A percentile compares a stretch with the other conserved stretches of the same genome.
Conservation (phyloP, 2,113 vertebrate genomes). For the Conger conger region DNA sequence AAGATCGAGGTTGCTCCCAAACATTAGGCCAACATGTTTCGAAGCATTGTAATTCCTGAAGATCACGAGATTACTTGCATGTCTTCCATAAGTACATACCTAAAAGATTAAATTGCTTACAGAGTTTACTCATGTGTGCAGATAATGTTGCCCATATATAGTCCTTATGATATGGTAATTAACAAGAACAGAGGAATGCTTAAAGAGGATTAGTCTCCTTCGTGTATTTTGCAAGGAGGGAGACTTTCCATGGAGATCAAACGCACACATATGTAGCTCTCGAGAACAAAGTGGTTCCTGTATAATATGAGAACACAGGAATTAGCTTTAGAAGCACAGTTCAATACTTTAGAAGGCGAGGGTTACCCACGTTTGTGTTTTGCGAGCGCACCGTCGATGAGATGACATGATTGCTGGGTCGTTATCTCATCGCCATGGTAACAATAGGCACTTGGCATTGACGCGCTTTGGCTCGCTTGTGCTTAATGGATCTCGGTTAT, state of each 20-base stretch:
- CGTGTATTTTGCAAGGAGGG: too few species aligned
- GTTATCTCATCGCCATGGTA: background rate
- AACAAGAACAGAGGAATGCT: background rate
- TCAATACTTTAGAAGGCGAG: background rate
- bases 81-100: too few species aligned
- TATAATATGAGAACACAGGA: background rate
- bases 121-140: background rate
- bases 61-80: too few species aligned
- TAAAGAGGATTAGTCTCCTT: background rate
- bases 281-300: background rate
- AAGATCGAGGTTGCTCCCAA: too few species aligned
- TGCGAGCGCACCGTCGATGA: background rate
- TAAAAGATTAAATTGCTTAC: background rate
- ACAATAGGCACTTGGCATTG: background rate
- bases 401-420: background rate
- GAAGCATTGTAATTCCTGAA: too few species aligned
- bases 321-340: background rate
- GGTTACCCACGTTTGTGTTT: background rate
- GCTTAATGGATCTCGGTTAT: constrained; percentile 9
- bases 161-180: background rate
- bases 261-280: background rate
- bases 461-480: background rate
- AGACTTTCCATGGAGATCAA: too few species aligned
- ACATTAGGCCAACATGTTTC: too few species aligned
- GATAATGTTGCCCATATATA: background rate